phyloP scores from a whole-genome alignment of 2,888 invertebrate species.

The Amblyjoppa proteus region DNA sequence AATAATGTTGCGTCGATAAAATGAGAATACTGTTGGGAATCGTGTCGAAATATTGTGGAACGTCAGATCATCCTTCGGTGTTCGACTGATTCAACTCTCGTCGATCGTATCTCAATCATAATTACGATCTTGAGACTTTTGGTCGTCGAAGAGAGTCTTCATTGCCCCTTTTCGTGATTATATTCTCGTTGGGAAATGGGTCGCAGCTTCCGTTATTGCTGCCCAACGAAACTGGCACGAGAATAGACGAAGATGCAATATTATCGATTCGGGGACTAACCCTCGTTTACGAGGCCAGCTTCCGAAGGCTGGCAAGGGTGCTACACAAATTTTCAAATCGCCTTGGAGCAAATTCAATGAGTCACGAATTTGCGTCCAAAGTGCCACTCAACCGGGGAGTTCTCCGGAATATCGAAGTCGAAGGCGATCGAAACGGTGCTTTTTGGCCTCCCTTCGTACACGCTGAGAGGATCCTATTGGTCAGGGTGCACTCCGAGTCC shows the following conservation, averaged over 20 bases:
- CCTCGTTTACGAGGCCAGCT: neutral
- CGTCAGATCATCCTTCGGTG: neutral
- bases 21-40: neutral
- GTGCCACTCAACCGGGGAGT: constrained; percentile 46
- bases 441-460: neutral
- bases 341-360: constrained; percentile 71
- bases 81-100: neutral
- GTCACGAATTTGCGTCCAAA: constrained; percentile 66
- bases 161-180: constrained; percentile 1
- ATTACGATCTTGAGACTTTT: neutral
- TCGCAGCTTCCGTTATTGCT: neutral
- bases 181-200: constrained; percentile 11
- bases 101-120: constrained; percentile 4
- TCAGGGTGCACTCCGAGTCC: neutral
- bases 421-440: neutral
- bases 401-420: constrained; percentile 1
- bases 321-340: constrained; percentile 71
- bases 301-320: constrained; percentile 33
- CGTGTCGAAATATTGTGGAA: neutral
- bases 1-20: neutral
- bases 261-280: constrained; percentile 16
- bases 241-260: constrained; percentile 5
- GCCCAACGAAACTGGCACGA: neutral
- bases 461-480: constrained; percentile 4
- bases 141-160: neutral